Conservation (phyloP, 2,113 vertebrate genomes). For the Callipepla californica region DNA sequence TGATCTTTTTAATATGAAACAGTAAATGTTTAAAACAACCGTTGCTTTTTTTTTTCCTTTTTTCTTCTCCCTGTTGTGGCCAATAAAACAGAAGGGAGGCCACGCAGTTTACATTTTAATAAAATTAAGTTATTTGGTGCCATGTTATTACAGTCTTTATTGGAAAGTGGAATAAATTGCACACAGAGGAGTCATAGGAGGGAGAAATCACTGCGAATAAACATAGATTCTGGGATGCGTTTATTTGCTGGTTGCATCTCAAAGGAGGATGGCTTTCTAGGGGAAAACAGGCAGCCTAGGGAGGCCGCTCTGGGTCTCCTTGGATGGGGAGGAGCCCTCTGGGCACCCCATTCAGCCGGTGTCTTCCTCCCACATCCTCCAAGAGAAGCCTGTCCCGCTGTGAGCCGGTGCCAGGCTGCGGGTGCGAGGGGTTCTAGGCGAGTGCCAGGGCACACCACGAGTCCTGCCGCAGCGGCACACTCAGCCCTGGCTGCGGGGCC, state of each 20-base stretch:
- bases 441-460: constrained; percentile 93
- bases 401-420: neutral
- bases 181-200: constrained; percentile 74
- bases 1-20: constrained; percentile 63
- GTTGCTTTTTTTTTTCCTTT: neutral
- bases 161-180: constrained; percentile 78
- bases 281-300: fast-evolving
- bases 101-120: constrained; percentile 64
- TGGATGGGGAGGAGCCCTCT: neutral
- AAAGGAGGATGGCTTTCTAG: constrained; percentile 21
- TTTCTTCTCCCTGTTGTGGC: constrained; percentile 24
- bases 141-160: constrained; percentile 75
- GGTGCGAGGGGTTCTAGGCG: constrained; percentile 78
- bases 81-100: constrained; percentile 52
- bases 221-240: constrained; percentile 74
- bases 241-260: constrained; percentile 65
- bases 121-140: constrained; percentile 77
- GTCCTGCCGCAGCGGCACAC: constrained; percentile 78
- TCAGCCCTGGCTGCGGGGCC: constrained; percentile 81
- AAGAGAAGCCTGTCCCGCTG: neutral
- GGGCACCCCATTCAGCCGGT: neutral
- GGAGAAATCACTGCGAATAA: constrained; percentile 74
- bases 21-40: constrained; percentile 65
- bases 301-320: neutral
- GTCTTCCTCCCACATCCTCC: neutral